phyloP scores from a whole-genome alignment of 1,140 invertebrate species.

The Drosophila ironensis region DNA sequence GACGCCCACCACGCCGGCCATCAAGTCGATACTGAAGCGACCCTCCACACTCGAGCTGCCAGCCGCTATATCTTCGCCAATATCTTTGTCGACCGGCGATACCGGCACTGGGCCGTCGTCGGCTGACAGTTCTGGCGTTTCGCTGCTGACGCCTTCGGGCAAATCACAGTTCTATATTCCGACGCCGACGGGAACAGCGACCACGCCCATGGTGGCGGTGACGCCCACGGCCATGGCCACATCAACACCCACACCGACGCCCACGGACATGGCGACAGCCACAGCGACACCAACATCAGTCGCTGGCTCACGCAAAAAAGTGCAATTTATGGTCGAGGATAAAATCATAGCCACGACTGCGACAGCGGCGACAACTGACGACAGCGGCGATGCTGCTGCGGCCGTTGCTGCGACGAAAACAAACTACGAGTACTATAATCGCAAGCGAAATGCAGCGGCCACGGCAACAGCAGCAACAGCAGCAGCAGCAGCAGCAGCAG shows the following conservation, averaged over 20 bases:
- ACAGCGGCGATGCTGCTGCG: constrained; percentile 54
- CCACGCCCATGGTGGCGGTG: background rate
- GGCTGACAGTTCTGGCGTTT: constrained; percentile 6
- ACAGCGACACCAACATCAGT: constrained; percentile 24
- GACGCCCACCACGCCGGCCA: constrained; percentile 68
- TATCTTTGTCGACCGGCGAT: background rate
- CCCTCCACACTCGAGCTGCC: constrained; percentile 77
- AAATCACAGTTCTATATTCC: constrained; percentile 87
- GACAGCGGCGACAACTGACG: constrained; percentile 64
- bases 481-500: constrained; percentile 18
- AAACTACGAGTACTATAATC: constrained; percentile 79
- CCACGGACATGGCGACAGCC: constrained; percentile 22
- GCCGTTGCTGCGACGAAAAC: constrained; percentile 40
- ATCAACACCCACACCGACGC: constrained; percentile 3
- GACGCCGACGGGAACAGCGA: constrained; percentile 82
- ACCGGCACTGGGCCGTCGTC: background rate
- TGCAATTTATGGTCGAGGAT: constrained; percentile 85
- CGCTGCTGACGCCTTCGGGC: constrained; percentile 70
- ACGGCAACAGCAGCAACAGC: constrained; percentile 20
- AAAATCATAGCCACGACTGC: constrained; percentile 79
- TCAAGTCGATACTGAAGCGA: constrained; percentile 88
- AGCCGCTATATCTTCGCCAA: background rate
- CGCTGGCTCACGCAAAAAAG: constrained; percentile 83
- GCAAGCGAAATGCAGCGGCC: constrained; percentile 59
- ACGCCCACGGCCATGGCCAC: constrained; percentile 1